These are phyloP conservation scores for Rhinolophus sinicus DNA, from an alignment of 2,113 vertebrate genomes.

Conservation along the genomic window DNA sequence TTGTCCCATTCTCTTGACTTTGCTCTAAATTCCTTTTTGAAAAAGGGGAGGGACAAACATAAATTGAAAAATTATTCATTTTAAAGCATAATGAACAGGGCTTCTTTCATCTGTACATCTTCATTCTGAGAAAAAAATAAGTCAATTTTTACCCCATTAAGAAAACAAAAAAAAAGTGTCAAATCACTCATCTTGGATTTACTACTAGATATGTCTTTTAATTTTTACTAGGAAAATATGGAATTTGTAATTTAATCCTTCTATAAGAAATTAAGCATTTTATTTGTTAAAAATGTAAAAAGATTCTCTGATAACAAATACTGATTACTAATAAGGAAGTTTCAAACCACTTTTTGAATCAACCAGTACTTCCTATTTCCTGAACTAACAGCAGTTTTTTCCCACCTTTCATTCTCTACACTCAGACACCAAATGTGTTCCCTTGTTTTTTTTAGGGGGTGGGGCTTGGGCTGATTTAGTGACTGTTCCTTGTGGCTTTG, in stretches of 20 bases:
- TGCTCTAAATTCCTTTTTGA: constrained; percentile 84
- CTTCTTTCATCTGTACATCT: constrained; percentile 5
- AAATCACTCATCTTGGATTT: background rate
- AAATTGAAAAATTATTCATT: constrained; percentile 24
- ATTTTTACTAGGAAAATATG: background rate
- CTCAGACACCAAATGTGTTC: background rate
- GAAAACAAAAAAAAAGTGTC: background rate
- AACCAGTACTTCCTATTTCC: background rate
- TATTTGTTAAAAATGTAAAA: background rate
- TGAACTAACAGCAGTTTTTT: background rate
- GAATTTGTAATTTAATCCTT: background rate
- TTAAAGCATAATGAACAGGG: background rate
- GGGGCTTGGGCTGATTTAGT: background rate
- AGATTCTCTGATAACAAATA: background rate
- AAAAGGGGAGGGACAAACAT: constrained; percentile 47
- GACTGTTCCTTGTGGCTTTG: background rate
- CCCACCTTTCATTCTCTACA: background rate
- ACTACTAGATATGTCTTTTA: background rate
- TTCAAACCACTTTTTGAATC: background rate
- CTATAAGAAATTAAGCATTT: background rate
- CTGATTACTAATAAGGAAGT: background rate
- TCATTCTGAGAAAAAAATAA: constrained; percentile 27
- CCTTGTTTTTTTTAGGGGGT: background rate
- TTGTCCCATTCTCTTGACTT: constrained; percentile 87
- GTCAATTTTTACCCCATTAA: background rate